Evolutionary conservation across 2,113 vertebrate species (phyloP), one percentile per base, ranked within the genome.

Genomic region (Rana temporaria): DNA sequence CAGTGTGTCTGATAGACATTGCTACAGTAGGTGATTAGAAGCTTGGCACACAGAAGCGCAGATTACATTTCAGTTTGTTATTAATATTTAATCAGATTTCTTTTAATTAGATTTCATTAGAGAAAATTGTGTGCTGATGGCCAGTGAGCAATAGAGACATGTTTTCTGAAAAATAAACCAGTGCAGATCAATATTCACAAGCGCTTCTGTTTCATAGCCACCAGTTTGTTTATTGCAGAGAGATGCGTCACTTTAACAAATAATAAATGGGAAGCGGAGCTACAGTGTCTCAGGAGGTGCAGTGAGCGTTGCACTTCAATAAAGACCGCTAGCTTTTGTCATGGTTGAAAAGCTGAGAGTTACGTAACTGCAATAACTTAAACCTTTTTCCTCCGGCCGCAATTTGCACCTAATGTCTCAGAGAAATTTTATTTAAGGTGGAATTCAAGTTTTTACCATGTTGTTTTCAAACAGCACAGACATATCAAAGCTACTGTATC

Each of bases 241-340:
- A 79, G 84, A 85, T 1, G 19, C 75, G 68, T 66, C 76, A 82
- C 15, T 42, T 79, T 82, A 34, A 60, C 84, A 66, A 20, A 71
- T 69, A 74, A 8, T 20, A 75, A 81, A 80, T 84, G 76, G 75
- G 82, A 87, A 85, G 63, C 86, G 64, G 74, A 85, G 60, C 63
- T 80, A 78, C 84, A 19, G 69, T 69, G 68, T 67, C 68, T 84
- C 88, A 82, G 68, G 85, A 87, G 87, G 81, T 62, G 67, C 80
- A 87, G 84, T 22, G 77, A 9, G 32, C 78, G 75, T 83, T 63
- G 19, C 79, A 69, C 9, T 82, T 86, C 59, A 82, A 42, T 81
- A 85, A 81, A 70, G 67, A 82, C 69, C 32, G 78, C 62, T 78
- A 71, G 82, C 62, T 82, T 69, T 81, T 19, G 22, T 78, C 73